Evolutionary conservation across 2,113 vertebrate species (phyloP).

Genomic region (Megaleporinus macrocephalus): DNA sequence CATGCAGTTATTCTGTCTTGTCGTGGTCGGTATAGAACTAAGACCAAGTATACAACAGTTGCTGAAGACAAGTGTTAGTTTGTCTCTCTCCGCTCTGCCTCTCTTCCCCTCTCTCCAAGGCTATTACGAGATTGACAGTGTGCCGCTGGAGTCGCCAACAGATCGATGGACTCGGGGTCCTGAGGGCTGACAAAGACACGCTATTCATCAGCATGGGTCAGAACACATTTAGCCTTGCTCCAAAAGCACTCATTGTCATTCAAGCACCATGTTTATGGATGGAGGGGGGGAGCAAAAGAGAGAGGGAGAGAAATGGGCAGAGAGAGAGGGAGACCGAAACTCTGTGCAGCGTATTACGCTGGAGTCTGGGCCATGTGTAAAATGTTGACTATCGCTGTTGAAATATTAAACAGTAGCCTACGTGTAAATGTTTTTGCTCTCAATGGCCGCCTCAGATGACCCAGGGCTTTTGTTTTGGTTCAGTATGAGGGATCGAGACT

Average conservation of each 20-base stretch:
- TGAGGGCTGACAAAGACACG: conserved; percentile 54
- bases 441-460: neutral
- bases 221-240: conserved; percentile 66
- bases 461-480: neutral
- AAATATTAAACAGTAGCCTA: conserved; percentile 6
- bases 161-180: conserved; percentile 62
- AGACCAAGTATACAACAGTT: no score
- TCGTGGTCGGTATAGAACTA: no score
- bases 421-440: neutral
- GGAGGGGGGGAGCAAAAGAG: neutral
- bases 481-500: no score
- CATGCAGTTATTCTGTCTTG: neutral
- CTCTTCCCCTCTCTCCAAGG: neutral
- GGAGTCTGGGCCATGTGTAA: conserved; percentile 3
- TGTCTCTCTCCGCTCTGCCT: neutral
- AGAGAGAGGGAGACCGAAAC: neutral
- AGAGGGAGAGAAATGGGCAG: conserved; percentile 7
- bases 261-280: conserved; percentile 57
- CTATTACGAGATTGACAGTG: conserved; percentile 56
- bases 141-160: conserved; percentile 60
- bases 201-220: conserved; percentile 68
- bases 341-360: conserved; percentile 32
- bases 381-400: neutral
- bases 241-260: conserved; percentile 67
- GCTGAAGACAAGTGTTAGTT: neutral